These are phyloP conservation scores for Macrocentrus cingulum DNA, from an alignment of 1,140 invertebrate species.

Conservation along the genomic window DNA sequence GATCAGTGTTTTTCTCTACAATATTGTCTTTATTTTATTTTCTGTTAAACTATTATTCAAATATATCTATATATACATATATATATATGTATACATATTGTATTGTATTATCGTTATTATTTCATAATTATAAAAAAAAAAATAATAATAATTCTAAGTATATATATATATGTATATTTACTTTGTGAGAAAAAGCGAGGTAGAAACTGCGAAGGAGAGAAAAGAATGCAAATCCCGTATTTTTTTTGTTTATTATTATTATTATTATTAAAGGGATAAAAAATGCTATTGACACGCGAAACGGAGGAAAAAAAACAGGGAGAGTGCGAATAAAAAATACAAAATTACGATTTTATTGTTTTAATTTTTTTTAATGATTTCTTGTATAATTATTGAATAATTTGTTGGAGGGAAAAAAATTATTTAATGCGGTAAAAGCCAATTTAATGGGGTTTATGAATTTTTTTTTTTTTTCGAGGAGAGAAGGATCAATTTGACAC, in stretches of 20 bases:
- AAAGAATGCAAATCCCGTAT: neutral
- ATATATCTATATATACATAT: conserved; percentile 13
- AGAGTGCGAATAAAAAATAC: no score
- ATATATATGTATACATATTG: conserved; percentile 6
- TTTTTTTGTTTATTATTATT: conserved; percentile 1
- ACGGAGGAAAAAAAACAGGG: no score
- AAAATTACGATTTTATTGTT: no score
- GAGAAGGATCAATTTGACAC: no score
- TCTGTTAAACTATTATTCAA: conserved; percentile 16
- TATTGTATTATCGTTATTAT: conserved; percentile 12
- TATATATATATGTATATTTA: neutral
- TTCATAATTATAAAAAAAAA: neutral
- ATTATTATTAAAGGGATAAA: neutral
- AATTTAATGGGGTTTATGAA: no score
- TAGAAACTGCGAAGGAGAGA: neutral
- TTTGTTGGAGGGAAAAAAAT: no score
- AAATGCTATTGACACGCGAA: no score
- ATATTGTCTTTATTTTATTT: conserved; percentile 19
- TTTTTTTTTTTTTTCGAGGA: no score
- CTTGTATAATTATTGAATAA: no score
- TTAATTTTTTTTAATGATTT: no score
- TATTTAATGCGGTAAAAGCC: no score
- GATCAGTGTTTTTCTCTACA: conserved; percentile 5
- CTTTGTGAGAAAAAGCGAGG: neutral
- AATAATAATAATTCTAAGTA: neutral